Evolutionary conservation across 2,888 invertebrate genomes (phyloP), one percentile per base, ranked within the genome.

Genomic region (Tanypteryx hageni): DNA sequence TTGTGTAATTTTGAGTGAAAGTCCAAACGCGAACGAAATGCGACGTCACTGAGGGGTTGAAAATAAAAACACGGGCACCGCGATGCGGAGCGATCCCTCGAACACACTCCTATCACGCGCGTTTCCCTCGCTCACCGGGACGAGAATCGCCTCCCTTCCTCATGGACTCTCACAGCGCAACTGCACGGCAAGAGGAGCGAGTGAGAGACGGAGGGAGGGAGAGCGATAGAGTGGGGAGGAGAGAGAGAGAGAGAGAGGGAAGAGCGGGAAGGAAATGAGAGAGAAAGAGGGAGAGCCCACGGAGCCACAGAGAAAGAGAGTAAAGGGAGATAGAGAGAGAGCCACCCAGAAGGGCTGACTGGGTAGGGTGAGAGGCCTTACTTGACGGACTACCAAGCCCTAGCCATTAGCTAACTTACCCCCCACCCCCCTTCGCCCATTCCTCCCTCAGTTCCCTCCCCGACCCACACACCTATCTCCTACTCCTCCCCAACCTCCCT

Each of bases 331-430:
- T 16, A 61, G 22, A n/a, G 59, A 14, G 61, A 61, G 86, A 89
- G 64, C 89, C 89, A 89, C 89, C 89, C 89, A 89, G 89, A 89
- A 89, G 89, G 89, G 64, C 44, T 89, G 68, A 68, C 64, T n/a
- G 64, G 56, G 89, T 16, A 83, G 83, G 44, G 83, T 9, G 18
- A 83, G 83, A 44, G 64, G 16, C 64, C n/a, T 57, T 44, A 44
- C 89, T 89, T 89, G 89, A 89, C 89, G 89, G 68, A 89, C 89
- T 89, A 89, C 89, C 89, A 89, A 89, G 89, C 44, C 89, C 44
- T 89, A 89, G 68, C 89, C 89, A 89, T 89, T 89, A 89, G 89
- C 89, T 44, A 31, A 57, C 57, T 85, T 22, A 11, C 64, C 86
- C n/a, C 61, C 18, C 76, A 13, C 44, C 86, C n/a, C 27, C 18